These are phyloP conservation scores for Heterotilapia buettikoferi DNA, from an alignment of 2,113 vertebrate genomes.

Conservation along the genomic window DNA sequence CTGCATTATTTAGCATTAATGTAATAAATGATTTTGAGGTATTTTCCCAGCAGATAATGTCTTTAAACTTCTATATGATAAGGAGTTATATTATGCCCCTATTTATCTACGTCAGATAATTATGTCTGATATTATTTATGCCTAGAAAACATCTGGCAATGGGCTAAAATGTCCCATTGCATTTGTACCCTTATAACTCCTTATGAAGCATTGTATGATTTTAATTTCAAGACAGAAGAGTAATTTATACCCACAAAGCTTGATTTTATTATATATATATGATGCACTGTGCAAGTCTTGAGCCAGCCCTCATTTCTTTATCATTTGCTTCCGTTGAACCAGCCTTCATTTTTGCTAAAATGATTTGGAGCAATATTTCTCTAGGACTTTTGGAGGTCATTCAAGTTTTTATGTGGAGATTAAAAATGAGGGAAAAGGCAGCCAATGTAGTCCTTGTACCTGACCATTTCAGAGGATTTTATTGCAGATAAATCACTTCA, in stretches of 20 bases:
- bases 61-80: not conserved
- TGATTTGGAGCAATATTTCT: not conserved
- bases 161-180: not conserved
- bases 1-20: not conserved
- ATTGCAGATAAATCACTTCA: too few relatives aligned
- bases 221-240: not conserved
- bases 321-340: too few relatives aligned
- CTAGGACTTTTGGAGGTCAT: not conserved
- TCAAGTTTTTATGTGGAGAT: not conserved
- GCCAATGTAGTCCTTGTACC: not conserved
- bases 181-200: not conserved
- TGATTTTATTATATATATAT: not conserved
- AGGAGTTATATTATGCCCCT: fast-evolving
- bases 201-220: not conserved
- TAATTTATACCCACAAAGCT: not conserved
- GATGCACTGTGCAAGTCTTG: too few relatives aligned
- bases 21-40: not conserved
- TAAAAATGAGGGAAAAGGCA: not conserved
- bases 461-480: not conserved
- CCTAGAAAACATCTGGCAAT: not conserved
- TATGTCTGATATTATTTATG: not conserved
- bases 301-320: too few relatives aligned
- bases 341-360: not conserved
- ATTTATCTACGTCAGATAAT: not conserved
- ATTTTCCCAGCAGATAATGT: not conserved